phyloP scores from a whole-genome alignment of 2,797 vertebrate genomes.

The Sternotherus odoratus region DNA sequence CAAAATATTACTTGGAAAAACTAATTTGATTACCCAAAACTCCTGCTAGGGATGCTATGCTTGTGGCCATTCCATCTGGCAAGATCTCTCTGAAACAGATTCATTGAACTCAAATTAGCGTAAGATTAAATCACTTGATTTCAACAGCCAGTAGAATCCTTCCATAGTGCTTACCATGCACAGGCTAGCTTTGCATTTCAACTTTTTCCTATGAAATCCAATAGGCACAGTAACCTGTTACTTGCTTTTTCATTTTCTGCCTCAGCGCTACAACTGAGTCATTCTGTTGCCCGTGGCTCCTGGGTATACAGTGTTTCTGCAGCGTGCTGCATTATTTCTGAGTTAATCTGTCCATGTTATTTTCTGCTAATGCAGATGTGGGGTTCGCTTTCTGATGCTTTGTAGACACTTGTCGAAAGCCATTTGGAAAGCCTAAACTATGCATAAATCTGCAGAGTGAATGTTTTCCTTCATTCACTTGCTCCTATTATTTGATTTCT shows the following conservation, averaged over 20 bases:
- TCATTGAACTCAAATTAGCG: constrained; percentile 31
- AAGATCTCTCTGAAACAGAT: background rate
- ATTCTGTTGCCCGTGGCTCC: constrained; percentile 72
- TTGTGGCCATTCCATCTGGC: constrained; percentile 53
- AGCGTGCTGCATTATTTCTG: constrained; percentile 58
- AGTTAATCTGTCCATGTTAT: constrained; percentile 42
- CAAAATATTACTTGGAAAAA: constrained; percentile 37
- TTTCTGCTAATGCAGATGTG: constrained; percentile 74
- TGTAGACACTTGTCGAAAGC: constrained; percentile 54
- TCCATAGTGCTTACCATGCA: constrained; percentile 38
- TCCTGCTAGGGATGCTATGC: constrained; percentile 49
- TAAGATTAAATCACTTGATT: constrained; percentile 50
- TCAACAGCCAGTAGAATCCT: constrained; percentile 32
- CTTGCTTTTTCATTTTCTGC: constrained; percentile 68
- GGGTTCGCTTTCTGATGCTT: constrained; percentile 41
- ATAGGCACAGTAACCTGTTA: constrained; percentile 93
- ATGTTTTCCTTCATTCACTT: constrained; percentile 78
- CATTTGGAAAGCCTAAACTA: constrained; percentile 74
- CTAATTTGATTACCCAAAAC: constrained; percentile 53
- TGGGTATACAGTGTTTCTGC: constrained; percentile 65
- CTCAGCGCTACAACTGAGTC: constrained; percentile 79
- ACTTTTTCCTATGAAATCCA: constrained; percentile 80
- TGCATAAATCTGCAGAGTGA: constrained; percentile 76
- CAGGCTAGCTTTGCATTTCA: constrained; percentile 62
- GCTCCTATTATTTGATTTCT: constrained; percentile 85